Conservation (phyloP, 1,140 invertebrate genomes). For the Patella vulgata region DNA sequence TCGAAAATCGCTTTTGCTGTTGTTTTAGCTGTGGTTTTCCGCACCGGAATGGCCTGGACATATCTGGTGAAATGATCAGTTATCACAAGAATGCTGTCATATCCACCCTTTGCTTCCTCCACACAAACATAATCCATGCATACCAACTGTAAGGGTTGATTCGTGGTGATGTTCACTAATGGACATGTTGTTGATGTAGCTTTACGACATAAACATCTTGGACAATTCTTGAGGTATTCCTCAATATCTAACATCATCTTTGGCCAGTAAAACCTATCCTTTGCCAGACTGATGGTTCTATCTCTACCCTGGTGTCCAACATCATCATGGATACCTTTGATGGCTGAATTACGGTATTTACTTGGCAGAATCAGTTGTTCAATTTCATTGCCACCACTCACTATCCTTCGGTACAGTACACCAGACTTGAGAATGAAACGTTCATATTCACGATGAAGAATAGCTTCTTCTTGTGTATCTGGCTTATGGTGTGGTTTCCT, state of each 20-base stretch:
- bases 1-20: conserved; percentile 31
- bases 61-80: conserved; percentile 38
- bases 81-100: conserved; percentile 44
- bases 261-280: conserved; percentile 28
- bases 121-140: conserved; percentile 30
- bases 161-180: conserved; percentile 17
- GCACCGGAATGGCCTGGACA: conserved; percentile 29
- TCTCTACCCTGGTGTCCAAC: conserved; percentile 31
- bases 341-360: not conserved
- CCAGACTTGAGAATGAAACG: no score
- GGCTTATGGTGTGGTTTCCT: no score
- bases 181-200: conserved; percentile 7
- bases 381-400: not conserved
- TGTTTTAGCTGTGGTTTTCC: conserved; percentile 21
- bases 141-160: conserved; percentile 23
- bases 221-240: conserved; percentile 10
- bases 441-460: no score
- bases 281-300: conserved; percentile 7
- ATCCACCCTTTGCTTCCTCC: conserved; percentile 28
- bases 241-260: conserved; percentile 19
- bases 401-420: conserved; percentile 10
- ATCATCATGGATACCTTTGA: conserved; percentile 18
- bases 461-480: not conserved
- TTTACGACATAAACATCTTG: conserved; percentile 16
- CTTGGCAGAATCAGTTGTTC: conserved; percentile 17